These are phyloP conservation scores for Limnothrissa miodon DNA, from an alignment of 2,113 vertebrate species.

Conservation along the genomic window DNA sequence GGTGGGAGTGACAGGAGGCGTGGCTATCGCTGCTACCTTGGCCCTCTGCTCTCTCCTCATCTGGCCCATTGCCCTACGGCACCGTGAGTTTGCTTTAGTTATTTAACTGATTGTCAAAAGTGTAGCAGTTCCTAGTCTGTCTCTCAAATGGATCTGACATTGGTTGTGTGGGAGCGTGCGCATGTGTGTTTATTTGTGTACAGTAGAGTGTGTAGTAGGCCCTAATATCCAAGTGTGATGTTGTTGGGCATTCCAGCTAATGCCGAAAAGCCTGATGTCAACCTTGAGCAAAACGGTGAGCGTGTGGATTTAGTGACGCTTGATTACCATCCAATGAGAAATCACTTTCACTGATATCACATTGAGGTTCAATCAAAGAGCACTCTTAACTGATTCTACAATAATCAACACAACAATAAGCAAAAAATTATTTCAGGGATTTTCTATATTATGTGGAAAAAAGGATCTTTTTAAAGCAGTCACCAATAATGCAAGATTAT, in stretches of 20 bases:
- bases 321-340: background rate
- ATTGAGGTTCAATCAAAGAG: background rate
- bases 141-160: too few relatives aligned
- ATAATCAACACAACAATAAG: too few relatives aligned
- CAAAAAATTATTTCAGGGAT: too few relatives aligned
- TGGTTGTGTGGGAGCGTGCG: too few relatives aligned
- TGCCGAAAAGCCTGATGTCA: background rate
- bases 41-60: conserved; percentile 80
- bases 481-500: too few relatives aligned
- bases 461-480: background rate
- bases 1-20: conserved; percentile 82
- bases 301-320: background rate
- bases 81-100: conserved; percentile 75
- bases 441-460: too few relatives aligned
- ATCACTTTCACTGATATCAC: background rate
- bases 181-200: background rate
- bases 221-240: background rate
- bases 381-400: background rate
- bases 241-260: background rate
- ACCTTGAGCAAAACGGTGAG: background rate
- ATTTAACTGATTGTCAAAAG: too few relatives aligned
- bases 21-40: conserved; percentile 64
- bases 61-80: conserved; percentile 82
- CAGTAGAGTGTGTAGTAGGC: background rate
- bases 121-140: too few relatives aligned